These are phyloP conservation scores for Lithosia quadra DNA, from an alignment of 2,888 invertebrate genomes.

Conservation along the genomic window DNA sequence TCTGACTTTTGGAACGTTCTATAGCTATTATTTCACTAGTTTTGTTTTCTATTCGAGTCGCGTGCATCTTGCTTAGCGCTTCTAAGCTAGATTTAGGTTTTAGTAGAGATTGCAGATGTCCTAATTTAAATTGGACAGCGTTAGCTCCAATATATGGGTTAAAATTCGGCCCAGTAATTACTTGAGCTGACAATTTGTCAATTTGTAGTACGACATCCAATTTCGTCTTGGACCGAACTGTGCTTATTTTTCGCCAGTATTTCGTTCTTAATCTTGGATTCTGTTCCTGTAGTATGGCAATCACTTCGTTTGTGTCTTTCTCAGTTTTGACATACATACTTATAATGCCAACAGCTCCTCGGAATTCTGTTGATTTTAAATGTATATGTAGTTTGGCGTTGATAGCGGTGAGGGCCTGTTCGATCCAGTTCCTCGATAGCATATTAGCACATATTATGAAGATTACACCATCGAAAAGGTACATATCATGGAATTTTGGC, in stretches of 20 bases:
- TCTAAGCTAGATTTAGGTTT: constrained; percentile 68
- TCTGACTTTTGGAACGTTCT: constrained; percentile 38
- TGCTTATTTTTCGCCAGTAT: constrained; percentile 78
- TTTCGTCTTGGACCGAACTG: constrained; percentile 63
- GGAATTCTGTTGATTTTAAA: constrained; percentile 75
- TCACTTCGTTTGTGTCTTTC: constrained; percentile 68
- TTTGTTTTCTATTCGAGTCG: constrained; percentile 40
- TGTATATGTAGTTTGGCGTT: constrained; percentile 61
- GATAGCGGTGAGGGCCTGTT: constrained; percentile 56
- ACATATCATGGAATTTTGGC: constrained; percentile 77
- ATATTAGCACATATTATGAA: constrained; percentile 76
- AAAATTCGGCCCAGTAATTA: constrained; percentile 68
- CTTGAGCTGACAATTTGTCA: constrained; percentile 78
- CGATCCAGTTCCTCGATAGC: constrained; percentile 68
- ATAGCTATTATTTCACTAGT: constrained; percentile 27
- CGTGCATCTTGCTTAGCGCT: constrained; percentile 56
- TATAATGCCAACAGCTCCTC: constrained; percentile 81
- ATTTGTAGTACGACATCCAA: constrained; percentile 76
- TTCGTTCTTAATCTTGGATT: constrained; percentile 77
- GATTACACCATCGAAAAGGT: constrained; percentile 79
- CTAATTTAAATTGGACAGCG: constrained; percentile 71
- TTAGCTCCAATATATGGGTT: constrained; percentile 64
- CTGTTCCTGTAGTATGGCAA: constrained; percentile 67
- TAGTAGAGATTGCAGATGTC: constrained; percentile 72
- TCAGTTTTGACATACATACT: constrained; percentile 71